A percentile compares a stretch with the other conserved stretches of the same genome.
phyloP scores from a whole-genome alignment of 2,888 invertebrate species.

The Pterobdella sp. region DNA sequence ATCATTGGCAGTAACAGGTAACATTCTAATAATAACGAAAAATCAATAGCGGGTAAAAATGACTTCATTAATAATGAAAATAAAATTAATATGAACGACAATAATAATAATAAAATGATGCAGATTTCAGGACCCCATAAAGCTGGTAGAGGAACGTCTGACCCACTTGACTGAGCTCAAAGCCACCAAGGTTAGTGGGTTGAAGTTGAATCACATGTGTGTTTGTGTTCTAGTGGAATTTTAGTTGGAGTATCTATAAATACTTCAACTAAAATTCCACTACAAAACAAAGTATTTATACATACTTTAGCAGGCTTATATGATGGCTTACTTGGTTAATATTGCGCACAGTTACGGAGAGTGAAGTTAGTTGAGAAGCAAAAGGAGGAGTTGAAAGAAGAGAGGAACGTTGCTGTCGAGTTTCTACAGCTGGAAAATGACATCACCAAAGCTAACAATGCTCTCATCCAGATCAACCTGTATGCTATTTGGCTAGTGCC shows the following conservation, averaged over 20 bases:
- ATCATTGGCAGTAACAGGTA: slow-evolving; percentile 74
- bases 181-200: slow-evolving; percentile 47
- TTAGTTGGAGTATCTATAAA: neutral
- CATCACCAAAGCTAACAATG: slow-evolving; percentile 62
- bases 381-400: slow-evolving; percentile 51
- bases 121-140: slow-evolving; percentile 65
- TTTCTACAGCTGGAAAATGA: slow-evolving; percentile 74
- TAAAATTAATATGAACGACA: no score
- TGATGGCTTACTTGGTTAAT: neutral
- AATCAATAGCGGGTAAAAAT: no score
- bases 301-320: neutral
- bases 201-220: no score
- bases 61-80: no score
- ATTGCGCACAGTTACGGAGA: slow-evolving; percentile 60
- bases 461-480: slow-evolving; percentile 59
- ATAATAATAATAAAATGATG: no score
- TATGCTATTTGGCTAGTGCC: slow-evolving; percentile 38
- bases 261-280: neutral
- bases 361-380: slow-evolving; percentile 61
- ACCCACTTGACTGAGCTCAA: slow-evolving; percentile 46
- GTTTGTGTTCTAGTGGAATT: neutral
- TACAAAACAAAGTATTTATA: no score
- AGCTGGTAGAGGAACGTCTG: slow-evolving; percentile 60
- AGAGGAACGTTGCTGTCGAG: slow-evolving; percentile 54
- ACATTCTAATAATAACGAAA: no score